Conservation (phyloP, 2,888 invertebrate species). For the Antitype chi region DNA sequence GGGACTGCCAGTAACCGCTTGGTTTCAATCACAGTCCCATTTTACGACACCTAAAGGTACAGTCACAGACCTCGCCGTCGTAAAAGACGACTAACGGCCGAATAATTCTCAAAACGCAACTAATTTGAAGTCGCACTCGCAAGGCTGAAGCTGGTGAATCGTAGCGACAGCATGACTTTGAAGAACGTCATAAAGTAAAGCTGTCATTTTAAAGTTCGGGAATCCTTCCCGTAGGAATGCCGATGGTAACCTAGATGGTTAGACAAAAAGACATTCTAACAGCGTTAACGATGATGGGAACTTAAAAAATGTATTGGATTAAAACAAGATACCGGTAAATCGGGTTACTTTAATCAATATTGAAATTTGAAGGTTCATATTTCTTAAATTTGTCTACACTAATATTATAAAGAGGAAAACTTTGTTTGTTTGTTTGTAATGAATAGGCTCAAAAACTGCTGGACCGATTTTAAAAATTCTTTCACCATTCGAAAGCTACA, state of each 20-base stretch:
- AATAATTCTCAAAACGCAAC: conserved; percentile 1
- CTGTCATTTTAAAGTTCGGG: neutral
- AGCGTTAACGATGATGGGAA: neutral
- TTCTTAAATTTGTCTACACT: no score
- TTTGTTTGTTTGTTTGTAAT: no score
- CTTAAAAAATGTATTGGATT: no score
- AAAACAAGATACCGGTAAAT: no score
- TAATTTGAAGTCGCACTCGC: neutral
- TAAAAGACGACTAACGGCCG: neutral
- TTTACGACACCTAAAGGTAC: conserved; percentile 2
- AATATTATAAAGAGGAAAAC: no score
- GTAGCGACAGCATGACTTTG: neutral
- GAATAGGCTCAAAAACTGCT: no score
- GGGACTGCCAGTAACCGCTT: no score
- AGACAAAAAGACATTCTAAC: neutral
- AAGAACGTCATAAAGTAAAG: neutral
- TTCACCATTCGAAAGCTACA: no score
- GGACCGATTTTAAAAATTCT: no score
- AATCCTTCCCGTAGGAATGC: neutral
- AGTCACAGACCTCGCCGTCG: conserved; percentile 10
- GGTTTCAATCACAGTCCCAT: conserved; percentile 2
- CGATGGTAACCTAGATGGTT: no score
- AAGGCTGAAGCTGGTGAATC: neutral
- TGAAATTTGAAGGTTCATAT: no score
- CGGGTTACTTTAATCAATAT: no score